These are phyloP conservation scores for Cheilosia scutellata DNA, from an alignment of 2,888 invertebrate genomes.

Conservation along the genomic window DNA sequence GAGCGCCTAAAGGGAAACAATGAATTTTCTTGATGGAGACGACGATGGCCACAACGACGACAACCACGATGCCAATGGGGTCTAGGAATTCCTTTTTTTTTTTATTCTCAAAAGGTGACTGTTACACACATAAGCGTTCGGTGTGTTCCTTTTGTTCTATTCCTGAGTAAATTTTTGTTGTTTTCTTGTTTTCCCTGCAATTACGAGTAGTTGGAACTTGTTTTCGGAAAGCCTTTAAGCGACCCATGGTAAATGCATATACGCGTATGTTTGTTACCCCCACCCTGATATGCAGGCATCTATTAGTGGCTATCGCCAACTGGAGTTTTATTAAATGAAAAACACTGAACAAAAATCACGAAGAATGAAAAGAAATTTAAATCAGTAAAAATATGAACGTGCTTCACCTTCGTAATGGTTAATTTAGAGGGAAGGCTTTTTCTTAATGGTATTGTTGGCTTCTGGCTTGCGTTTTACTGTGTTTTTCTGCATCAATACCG, in stretches of 20 bases:
- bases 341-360: conserved; percentile 26
- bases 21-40: conserved; percentile 63
- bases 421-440: conserved; percentile 17
- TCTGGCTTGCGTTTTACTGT: background rate
- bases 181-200: conserved; percentile 34
- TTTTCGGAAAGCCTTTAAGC: conserved; percentile 57
- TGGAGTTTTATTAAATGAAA: conserved; percentile 54
- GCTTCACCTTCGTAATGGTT: conserved; percentile 53
- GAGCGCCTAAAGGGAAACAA: conserved; percentile 68
- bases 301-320: conserved; percentile 25
- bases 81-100: conserved; percentile 27
- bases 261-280: conserved; percentile 18
- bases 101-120: conserved; percentile 14
- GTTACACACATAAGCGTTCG: conserved; percentile 37
- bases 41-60: conserved; percentile 15
- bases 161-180: conserved; percentile 16
- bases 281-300: conserved; percentile 12
- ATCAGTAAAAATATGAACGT: conserved; percentile 63
- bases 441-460: conserved; percentile 28
- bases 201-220: conserved; percentile 51
- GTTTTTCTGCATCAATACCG: background rate
- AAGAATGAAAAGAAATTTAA: conserved; percentile 47
- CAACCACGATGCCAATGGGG: conserved; percentile 28
- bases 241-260: conserved; percentile 36
- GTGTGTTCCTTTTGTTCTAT: conserved; percentile 60